phyloP scores from a whole-genome alignment of 2,888 invertebrate species.

The Leptopilina syphax region DNA sequence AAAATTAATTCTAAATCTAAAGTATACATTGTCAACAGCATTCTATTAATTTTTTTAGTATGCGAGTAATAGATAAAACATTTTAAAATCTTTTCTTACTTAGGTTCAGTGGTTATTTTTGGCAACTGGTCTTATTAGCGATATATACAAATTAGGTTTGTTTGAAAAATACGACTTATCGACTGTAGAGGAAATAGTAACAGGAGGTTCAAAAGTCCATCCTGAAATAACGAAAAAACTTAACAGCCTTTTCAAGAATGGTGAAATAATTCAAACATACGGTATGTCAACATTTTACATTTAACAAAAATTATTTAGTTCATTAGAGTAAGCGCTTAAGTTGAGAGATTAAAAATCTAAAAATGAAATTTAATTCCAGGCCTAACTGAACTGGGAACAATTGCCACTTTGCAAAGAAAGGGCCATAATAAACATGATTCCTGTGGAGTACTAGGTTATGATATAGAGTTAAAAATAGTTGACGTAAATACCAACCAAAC shows the following conservation, averaged over 20 bases:
- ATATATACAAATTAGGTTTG: constrained; percentile 43
- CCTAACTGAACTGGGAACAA: constrained; percentile 64
- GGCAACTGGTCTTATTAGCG: constrained; percentile 32
- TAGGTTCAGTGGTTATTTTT: constrained; percentile 43
- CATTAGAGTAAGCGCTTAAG: no score
- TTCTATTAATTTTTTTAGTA: neutral
- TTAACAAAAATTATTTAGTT: no score
- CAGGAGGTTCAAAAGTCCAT: constrained; percentile 44
- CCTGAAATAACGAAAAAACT: constrained; percentile 49
- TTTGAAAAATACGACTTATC: constrained; percentile 44
- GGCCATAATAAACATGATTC: constrained; percentile 50
- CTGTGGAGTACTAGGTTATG: constrained; percentile 54
- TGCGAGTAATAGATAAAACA: no score
- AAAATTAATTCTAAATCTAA: no score
- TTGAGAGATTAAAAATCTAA: neutral
- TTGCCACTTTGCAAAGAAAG: constrained; percentile 49
- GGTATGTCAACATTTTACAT: constrained; percentile 51
- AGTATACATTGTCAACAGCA: no score
- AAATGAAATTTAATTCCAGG: constrained; percentile 53
- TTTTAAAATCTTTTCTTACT: neutral
- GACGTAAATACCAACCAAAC: constrained; percentile 53
- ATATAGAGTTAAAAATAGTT: constrained; percentile 56
- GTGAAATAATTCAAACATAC: constrained; percentile 57
- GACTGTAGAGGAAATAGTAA: constrained; percentile 18
- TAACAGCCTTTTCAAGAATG: constrained; percentile 52